Conservation (phyloP, 1,140 invertebrate genomes). For the Cyclina sinensis region DNA sequence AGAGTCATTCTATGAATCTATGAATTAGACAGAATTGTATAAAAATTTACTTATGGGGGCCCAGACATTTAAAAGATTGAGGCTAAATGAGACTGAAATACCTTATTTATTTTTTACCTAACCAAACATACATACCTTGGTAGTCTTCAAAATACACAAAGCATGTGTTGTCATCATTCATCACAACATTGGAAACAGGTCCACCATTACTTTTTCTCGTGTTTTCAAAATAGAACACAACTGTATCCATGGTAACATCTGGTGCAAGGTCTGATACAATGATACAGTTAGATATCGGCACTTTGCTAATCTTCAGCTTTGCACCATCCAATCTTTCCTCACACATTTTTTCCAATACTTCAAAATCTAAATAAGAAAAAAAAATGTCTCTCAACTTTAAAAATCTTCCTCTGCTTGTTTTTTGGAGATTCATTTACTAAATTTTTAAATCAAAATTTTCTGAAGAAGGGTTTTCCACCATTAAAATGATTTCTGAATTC, state of each 20-base stretch:
- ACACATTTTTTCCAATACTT: neutral
- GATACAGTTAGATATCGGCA: conserved; percentile 36
- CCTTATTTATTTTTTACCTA: too few relatives aligned
- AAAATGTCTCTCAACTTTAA: neutral
- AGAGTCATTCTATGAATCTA: too few relatives aligned
- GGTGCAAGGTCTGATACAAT: neutral
- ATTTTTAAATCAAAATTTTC: too few relatives aligned
- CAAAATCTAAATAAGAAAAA: neutral
- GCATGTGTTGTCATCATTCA: conserved; percentile 6
- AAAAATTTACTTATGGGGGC: too few relatives aligned
- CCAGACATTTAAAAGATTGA: too few relatives aligned
- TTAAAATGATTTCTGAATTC: too few relatives aligned
- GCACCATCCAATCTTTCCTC: neutral
- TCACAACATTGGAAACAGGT: neutral
- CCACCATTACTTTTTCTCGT: conserved; percentile 69
- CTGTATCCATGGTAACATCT: neutral
- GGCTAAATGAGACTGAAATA: too few relatives aligned
- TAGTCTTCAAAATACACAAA: conserved; percentile 23
- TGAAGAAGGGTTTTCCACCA: neutral
- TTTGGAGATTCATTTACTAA: neutral
- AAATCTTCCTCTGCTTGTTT: neutral
- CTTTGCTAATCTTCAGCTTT: neutral
- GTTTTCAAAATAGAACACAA: conserved; percentile 71
- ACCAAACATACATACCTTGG: conserved; percentile 26
- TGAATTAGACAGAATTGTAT: too few relatives aligned